Conservation (phyloP, 2,888 invertebrate genomes). For the Caenorhabditis sp. region DNA sequence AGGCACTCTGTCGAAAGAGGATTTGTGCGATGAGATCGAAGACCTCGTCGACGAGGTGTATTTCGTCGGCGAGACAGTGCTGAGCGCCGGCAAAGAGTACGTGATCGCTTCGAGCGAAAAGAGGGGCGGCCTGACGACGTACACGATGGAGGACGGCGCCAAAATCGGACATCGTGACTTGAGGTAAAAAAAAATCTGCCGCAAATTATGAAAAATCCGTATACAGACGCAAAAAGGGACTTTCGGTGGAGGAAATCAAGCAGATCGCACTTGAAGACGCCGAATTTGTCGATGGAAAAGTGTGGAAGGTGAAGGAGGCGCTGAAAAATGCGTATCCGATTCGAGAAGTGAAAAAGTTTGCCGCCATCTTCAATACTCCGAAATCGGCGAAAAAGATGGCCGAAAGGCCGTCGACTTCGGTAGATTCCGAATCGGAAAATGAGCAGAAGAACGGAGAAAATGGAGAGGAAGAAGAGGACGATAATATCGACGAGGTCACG, state of each 20-base stretch:
- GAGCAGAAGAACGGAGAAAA: neutral
- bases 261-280: conserved; percentile 32
- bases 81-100: conserved; percentile 26
- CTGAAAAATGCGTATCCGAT: conserved; percentile 11
- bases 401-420: neutral
- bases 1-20: conserved; percentile 33
- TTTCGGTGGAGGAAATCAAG: conserved; percentile 34
- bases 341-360: conserved; percentile 26
- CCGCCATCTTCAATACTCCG: conserved; percentile 41
- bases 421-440: neutral
- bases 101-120: conserved; percentile 31
- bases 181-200: conserved; percentile 19
- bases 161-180: conserved; percentile 53
- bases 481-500: neutral
- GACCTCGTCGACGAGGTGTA: conserved; percentile 45
- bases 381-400: conserved; percentile 4
- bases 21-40: conserved; percentile 40
- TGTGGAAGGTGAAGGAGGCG: conserved; percentile 40
- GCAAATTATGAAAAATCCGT: neutral
- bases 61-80: conserved; percentile 16
- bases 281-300: conserved; percentile 20
- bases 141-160: conserved; percentile 41
- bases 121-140: conserved; percentile 35
- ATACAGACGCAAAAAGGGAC: conserved; percentile 37
- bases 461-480: neutral